Base-by-base conservation (phyloP, 30 jellyfish, hydroid and myxozoan genomes). In the Aurelia sp. region DNA sequence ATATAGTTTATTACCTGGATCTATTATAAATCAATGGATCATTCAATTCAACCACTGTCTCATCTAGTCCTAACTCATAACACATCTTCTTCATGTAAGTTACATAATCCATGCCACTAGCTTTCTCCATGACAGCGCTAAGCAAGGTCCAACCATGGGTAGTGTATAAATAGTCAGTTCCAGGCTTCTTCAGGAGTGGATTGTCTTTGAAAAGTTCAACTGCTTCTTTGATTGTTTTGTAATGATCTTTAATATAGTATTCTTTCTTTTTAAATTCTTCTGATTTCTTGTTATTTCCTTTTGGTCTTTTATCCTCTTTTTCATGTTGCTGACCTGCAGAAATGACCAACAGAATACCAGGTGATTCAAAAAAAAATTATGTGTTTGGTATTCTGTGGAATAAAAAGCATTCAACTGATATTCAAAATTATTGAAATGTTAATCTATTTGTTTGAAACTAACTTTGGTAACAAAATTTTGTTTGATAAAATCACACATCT, bases 71-170 rank as follows among this genome's bases (percentile, higher is more conserved):
- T 10, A 89, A 58, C 16, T 76, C 90, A 47, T 82, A 40, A 37
- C 83, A 73, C 57, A 89, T 21, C 9, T 67, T 66, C 66, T 81
- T 89, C 94, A 89, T 89, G 77, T 72, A 89, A 1, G 83, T 7
- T 50, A 67, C 76, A 70, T 66, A 89, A 73, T 71, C 89, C 72
- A 23, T 66, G 44, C 94, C 94, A 52, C 80, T 27, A 0, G 81
- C 87, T 47, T 66, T 66, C 78, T 90, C 97, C 31, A 90, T 51
- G 62, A 73, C 85, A 19, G 90, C 92, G 44, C 94, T 82, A 17
- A 90, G 84, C 69, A 90, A 89, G 59, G 92, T 79, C 86, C 86
- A 90, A 13, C 92, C 97, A 70, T 72, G 86, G 16, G 97, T 71
- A 6, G 97, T 85, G 75, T 90, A 90, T 50, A 72, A 69, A 65